Evolutionary conservation across 2,113 vertebrate species (phyloP), one percentile per base, ranked within the genome.

Genomic region (Rattus rattus): DNA sequence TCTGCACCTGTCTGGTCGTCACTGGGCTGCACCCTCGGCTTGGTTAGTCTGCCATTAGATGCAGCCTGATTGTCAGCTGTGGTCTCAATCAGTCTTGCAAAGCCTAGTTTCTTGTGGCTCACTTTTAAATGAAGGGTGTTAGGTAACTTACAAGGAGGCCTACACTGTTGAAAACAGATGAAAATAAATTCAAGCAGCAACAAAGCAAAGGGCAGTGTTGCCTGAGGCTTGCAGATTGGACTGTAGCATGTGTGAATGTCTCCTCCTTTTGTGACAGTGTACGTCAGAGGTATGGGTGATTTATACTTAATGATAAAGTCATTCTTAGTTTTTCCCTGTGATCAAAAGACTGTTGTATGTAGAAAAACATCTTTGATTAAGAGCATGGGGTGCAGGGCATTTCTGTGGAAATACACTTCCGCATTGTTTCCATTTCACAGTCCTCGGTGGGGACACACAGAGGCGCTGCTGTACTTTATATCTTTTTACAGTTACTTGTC

Each of bases 161-260:
- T 56, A 43, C 10, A 33, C 52, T 61, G 16, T 13, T 59, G 88
- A 36, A 20, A 88, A 79, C 63, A 85, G 61, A 28, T 11, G 65
- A 95, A 94, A 75, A 59, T 43, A 92, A 49, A 28, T 43, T 84
- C 91, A 89, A 92, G 52, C 49, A 88, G 76, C 94, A 92, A 69
- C 39, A 1, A 69, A 9, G 8, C 36, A 92, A 56, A 56, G 33
- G 81, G 17, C 36, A 47, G n/a, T n/a, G 85, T 65, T 89, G 88
- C 19, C 70, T 12, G 63, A 43, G n/a, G 52, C 12, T n/a, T 59
- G 39, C 14, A 63, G 49, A 83, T 79, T 92, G 39, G 10, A 14
- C 19, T 67, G 16, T 7, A 67, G 1, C 11, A 52, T 56, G 7
- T 95, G 16, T 92, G 83, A 28, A 43, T 88, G 36, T 76, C 49